Evolutionary conservation across 2,797 vertebrate species (phyloP), one percentile per base, ranked within the genome.

Genomic region (Amazona ochrocephala): DNA sequence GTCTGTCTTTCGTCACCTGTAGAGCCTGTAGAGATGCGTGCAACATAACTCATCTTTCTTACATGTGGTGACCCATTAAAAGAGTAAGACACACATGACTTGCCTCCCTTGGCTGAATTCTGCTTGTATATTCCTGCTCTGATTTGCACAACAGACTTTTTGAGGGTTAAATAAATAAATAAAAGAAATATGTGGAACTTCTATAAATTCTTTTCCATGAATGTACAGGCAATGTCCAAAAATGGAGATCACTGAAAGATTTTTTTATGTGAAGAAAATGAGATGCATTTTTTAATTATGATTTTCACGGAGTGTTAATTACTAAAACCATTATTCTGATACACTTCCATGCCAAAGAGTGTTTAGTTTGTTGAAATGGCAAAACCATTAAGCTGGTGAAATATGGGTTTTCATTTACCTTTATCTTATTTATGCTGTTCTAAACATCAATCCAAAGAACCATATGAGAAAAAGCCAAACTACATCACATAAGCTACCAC

Each of bases 51-150:
- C 9, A 18, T 34, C 11, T 68, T 88, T 64, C 27, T 60, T 42
- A 45, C 0, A 1, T 74, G 20, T 26, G 32, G 13, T 1, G 0
- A 51, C 29, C 8, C 15, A 3, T 78, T 48, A 44, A 67, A 47
- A 37, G 21, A 54, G 19, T 64, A 39, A 39, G 76, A 37, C 6
- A 65, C 60, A 5, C 10, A 20, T 42, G 17, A 44, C 30, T 77
- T 89, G 4, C 48, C 48, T 87, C 27, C 22, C 24, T 65, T 54
- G 37, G 29, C 29, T 83, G 41, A 70, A 45, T 67, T 71, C 26
- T 80, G 18, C n/a, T 87, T 78, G 27, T 39, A 18, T 62, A 9
- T 30, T 73, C 12, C 23, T 45, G 19, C 26, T 83, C 50, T 80
- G 64, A 30, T 67, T 84, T 87, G 30, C 26, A 61, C 13, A 24